Percentiles rank a stretch among this genome's conserved stretches.
Evolutionary conservation across 64 coral and sea anemone genomes (phyloP).

Genomic region (Montipora efflorescens): DNA sequence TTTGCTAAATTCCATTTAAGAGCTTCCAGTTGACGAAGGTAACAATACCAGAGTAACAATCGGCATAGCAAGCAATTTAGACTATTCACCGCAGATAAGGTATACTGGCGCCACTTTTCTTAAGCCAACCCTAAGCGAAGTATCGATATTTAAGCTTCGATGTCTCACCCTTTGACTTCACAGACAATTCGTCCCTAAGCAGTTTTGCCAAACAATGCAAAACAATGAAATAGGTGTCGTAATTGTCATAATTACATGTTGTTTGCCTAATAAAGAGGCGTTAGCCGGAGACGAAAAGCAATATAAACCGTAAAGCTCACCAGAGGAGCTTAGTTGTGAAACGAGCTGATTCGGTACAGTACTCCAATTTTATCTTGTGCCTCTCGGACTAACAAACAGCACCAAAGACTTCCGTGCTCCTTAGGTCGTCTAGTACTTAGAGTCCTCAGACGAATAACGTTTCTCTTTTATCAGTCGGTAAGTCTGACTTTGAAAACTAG

Average conservation of each 20-base stretch:
- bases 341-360: neutral
- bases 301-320: slow-evolving; percentile 3
- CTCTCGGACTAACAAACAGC: too few species aligned
- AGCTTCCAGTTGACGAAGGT: neutral
- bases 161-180: neutral
- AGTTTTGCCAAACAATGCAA: neutral
- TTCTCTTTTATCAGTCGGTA: neutral
- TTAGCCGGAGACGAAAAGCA: neutral
- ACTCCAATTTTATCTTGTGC: neutral
- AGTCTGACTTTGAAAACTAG: neutral
- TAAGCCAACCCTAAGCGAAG: neutral
- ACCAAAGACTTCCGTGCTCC: neutral
- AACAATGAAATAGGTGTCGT: slow-evolving; percentile 20
- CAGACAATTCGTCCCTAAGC: neutral
- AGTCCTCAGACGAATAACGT: too few species aligned
- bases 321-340: neutral
- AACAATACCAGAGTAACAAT: slow-evolving; percentile 27
- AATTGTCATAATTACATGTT: slow-evolving; percentile 25
- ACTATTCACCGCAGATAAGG: slow-evolving; percentile 11
- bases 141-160: slow-evolving; percentile 30
- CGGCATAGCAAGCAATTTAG: neutral
- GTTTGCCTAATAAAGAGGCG: neutral
- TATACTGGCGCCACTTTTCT: slow-evolving; percentile 4
- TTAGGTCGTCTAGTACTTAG: neutral
- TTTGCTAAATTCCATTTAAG: neutral